Percentiles rank a stretch among this genome's conserved stretches.
phyloP scores from a whole-genome alignment of 1,140 invertebrate species.

The Brachionus sp. region DNA sequence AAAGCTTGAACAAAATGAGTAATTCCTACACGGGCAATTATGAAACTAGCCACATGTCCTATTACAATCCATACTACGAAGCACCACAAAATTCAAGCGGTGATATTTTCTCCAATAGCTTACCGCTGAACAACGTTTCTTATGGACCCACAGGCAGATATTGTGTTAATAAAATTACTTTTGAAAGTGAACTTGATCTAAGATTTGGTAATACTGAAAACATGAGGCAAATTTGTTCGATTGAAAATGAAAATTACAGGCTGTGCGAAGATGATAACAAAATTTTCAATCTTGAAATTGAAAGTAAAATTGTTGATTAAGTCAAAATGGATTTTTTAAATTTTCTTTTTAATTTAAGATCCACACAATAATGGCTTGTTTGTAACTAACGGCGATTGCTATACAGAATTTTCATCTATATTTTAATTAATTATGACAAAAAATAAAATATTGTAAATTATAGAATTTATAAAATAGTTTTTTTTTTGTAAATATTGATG shows the following conservation, averaged over 20 bases:
- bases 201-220: not conserved
- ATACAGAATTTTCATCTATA: not conserved
- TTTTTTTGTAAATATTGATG: constrained; percentile 1
- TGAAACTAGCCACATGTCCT: not conserved
- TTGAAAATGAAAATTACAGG: not conserved
- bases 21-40: constrained; percentile 20
- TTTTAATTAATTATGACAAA: not conserved
- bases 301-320: not conserved
- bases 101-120: not conserved
- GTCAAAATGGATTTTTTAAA: not conserved
- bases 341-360: not conserved
- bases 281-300: constrained; percentile 31
- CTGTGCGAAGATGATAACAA: constrained; percentile 4
- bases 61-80: not conserved
- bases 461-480: not conserved
- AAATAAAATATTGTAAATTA: not conserved
- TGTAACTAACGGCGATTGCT: not conserved
- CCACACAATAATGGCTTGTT: not conserved
- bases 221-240: not conserved
- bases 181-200: not conserved
- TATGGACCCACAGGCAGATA: not conserved
- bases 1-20: constrained; percentile 1
- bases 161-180: not conserved
- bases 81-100: not conserved
- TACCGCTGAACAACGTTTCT: not conserved